Conservation (phyloP, 2,113 vertebrate genomes). For the Hypocryptadius cinnamomeus region DNA sequence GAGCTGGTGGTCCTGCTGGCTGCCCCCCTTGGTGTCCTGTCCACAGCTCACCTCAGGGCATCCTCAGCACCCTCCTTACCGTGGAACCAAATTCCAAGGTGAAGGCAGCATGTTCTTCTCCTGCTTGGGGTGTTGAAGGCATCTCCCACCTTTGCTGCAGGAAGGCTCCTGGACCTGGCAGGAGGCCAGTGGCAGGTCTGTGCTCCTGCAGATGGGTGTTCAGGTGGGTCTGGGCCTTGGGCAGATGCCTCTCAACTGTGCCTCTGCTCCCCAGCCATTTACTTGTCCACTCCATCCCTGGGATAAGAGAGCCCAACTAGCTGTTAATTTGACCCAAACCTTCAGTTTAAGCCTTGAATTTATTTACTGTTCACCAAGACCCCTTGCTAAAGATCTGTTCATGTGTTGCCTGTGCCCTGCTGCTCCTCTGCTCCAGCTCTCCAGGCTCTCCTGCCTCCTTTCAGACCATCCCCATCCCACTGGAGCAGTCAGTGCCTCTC, state of each 20-base stretch:
- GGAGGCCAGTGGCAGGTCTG: neutral
- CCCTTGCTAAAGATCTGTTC: neutral
- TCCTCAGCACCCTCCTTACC: neutral
- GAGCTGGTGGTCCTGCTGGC: neutral
- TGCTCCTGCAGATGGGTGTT: neutral
- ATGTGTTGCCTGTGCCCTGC: neutral
- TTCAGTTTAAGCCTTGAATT: neutral
- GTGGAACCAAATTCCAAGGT: neutral
- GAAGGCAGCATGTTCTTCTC: neutral
- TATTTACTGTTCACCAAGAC: neutral
- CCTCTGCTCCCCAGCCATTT: neutral
- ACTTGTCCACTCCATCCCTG: neutral
- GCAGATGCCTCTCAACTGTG: neutral
- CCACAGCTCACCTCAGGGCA: neutral
- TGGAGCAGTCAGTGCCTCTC: neutral
- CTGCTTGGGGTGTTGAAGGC: neutral
- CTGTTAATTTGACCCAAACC: neutral
- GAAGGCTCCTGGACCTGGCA: neutral
- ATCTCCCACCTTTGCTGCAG: neutral
- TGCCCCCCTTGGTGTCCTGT: neutral
- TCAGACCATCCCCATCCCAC: neutral
- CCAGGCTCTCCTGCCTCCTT: neutral
- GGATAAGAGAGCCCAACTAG: neutral
- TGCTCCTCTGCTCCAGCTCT: neutral
- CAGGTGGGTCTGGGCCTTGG: neutral